Conservation (phyloP, 92 coral and sea anemone species). For the Montipora capitata region DNA sequence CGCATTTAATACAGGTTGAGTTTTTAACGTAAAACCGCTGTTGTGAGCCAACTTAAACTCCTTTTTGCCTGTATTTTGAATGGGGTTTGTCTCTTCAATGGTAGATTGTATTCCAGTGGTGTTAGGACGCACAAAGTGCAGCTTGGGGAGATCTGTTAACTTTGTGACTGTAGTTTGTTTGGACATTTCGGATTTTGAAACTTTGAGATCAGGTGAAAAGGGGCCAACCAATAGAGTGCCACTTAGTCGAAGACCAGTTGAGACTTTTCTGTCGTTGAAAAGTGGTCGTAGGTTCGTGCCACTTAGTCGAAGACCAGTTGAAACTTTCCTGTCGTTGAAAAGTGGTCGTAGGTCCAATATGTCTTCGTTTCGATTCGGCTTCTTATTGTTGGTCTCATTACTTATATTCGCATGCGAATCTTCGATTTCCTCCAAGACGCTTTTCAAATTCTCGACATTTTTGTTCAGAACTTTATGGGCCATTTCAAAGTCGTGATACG, state of each 20-base stretch:
- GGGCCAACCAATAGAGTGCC: conserved; percentile 7
- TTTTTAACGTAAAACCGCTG: background rate
- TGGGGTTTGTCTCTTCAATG: background rate
- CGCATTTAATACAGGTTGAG: background rate
- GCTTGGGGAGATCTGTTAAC: background rate
- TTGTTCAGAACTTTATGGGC: conserved; percentile 53
- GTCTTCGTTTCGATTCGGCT: conserved; percentile 10
- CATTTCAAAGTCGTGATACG: conserved; percentile 48
- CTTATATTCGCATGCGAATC: background rate
- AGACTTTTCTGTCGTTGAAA: background rate
- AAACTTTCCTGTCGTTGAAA: background rate
- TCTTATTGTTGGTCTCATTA: background rate
- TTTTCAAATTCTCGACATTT: conserved; percentile 45
- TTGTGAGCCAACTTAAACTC: background rate
- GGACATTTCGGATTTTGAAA: conserved; percentile 1
- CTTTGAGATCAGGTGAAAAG: conserved; percentile 1
- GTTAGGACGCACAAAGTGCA: background rate
- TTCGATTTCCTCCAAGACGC: conserved; percentile 58
- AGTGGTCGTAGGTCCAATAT: background rate
- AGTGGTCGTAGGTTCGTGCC: background rate
- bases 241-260: background rate
- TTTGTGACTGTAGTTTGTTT: conserved; percentile 19
- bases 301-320: background rate
- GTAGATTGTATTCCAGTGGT: background rate
- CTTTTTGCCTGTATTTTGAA: background rate